phyloP scores from a whole-genome alignment of 1,140 invertebrate genomes.

The Rhyzopertha dominica region DNA sequence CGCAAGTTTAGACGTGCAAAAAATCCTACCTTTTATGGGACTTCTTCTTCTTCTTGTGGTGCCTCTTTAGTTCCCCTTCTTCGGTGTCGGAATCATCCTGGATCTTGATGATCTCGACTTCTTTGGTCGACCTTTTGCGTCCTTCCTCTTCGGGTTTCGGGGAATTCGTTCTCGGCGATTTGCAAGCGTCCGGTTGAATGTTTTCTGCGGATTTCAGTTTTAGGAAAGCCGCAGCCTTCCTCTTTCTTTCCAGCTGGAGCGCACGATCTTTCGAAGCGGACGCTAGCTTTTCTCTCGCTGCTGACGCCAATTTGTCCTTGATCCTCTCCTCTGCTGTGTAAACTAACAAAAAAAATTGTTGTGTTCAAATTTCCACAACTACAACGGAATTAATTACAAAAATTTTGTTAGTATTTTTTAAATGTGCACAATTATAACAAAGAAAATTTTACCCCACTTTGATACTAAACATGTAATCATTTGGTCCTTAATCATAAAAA shows the following conservation, averaged over 20 bases:
- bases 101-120: slow-evolving; percentile 5
- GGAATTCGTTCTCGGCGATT: slow-evolving; percentile 11
- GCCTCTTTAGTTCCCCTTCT: slow-evolving; percentile 19
- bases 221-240: slow-evolving; percentile 58
- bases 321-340: slow-evolving; percentile 56
- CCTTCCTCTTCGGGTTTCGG: slow-evolving; percentile 4
- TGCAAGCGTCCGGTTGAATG: slow-evolving; percentile 6
- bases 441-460: too few relatives aligned
- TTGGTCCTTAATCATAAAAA: background rate
- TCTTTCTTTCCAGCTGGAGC: slow-evolving; percentile 66
- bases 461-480: too few relatives aligned
- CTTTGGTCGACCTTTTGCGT: slow-evolving; percentile 12
- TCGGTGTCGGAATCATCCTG: slow-evolving; percentile 13
- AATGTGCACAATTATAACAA: too few relatives aligned
- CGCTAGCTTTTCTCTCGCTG: slow-evolving; percentile 56
- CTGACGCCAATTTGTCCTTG: slow-evolving; percentile 58
- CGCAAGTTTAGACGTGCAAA: background rate
- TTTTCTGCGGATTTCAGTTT: slow-evolving; percentile 49
- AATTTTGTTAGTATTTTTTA: too few relatives aligned
- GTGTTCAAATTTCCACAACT: background rate
- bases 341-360: slow-evolving; percentile 1
- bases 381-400: background rate
- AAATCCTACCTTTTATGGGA: slow-evolving; percentile 33
- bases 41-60: slow-evolving; percentile 20
- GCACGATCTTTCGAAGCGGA: slow-evolving; percentile 56